These are phyloP conservation scores for Hoplostethus atlanticus DNA, from an alignment of 2,797 vertebrate species.

Conservation along the genomic window DNA sequence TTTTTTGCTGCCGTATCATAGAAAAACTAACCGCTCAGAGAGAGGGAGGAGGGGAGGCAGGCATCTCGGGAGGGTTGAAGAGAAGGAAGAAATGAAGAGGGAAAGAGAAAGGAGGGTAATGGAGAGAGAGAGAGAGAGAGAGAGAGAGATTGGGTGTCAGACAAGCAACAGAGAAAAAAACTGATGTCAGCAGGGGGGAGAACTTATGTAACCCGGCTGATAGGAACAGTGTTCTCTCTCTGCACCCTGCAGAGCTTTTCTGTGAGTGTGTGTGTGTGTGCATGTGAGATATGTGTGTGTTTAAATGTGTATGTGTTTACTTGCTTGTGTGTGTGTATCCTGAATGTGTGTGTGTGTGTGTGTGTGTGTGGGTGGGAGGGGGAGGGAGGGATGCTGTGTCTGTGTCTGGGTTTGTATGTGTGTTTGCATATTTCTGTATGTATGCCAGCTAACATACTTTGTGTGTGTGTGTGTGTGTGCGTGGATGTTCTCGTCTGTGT, in stretches of 20 bases:
- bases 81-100: not conserved
- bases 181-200: not conserved
- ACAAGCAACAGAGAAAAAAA: not conserved
- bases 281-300: not conserved
- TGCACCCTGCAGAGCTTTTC: not conserved
- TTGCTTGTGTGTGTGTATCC: not conserved
- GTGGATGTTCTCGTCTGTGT: slow-evolving; percentile 2
- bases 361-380: too few species aligned
- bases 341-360: not conserved
- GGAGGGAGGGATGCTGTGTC: too few species aligned
- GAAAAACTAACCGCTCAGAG: not conserved
- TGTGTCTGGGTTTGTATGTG: not conserved
- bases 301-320: not conserved
- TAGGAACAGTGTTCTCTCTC: not conserved
- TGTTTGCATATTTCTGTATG: not conserved
- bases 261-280: not conserved
- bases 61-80: not conserved
- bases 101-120: not conserved
- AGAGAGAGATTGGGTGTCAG: not conserved
- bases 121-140: not conserved
- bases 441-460: not conserved
- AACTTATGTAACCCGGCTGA: not conserved
- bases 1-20: too few species aligned
- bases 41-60: not conserved
- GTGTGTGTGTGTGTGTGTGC: not conserved